phyloP scores from a whole-genome alignment of 2,113 vertebrate species.

The Indicator indicator region DNA sequence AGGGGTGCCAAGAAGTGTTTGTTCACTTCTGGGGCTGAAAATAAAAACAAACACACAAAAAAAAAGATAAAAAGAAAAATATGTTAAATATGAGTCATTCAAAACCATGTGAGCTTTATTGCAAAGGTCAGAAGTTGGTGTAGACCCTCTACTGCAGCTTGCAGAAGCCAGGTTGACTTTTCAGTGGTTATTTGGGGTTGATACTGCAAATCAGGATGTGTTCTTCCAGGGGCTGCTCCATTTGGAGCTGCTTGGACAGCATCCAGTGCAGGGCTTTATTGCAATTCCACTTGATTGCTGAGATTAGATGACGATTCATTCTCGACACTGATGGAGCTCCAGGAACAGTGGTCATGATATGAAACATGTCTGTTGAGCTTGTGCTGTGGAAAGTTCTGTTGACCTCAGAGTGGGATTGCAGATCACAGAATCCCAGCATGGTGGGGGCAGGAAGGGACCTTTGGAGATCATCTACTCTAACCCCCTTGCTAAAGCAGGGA shows the following conservation, averaged over 20 bases:
- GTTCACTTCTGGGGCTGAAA: not conserved
- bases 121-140: not conserved
- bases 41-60: too few species aligned
- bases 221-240: not conserved
- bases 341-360: not conserved
- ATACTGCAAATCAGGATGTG: not conserved
- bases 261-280: not conserved
- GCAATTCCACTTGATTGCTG: not conserved
- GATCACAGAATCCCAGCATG: too few species aligned
- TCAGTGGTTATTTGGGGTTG: not conserved
- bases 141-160: accelerated
- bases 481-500: too few species aligned
- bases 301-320: not conserved
- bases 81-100: not conserved
- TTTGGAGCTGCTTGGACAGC: not conserved
- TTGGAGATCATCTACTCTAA: too few species aligned
- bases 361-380: not conserved
- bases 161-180: not conserved
- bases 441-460: too few species aligned
- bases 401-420: not conserved
- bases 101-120: not conserved
- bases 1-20: not conserved
- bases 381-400: accelerated
- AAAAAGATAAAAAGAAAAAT: not conserved
- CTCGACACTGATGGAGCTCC: accelerated